phyloP scores from a whole-genome alignment of 2,888 invertebrate species.

The Gibbula magus region DNA sequence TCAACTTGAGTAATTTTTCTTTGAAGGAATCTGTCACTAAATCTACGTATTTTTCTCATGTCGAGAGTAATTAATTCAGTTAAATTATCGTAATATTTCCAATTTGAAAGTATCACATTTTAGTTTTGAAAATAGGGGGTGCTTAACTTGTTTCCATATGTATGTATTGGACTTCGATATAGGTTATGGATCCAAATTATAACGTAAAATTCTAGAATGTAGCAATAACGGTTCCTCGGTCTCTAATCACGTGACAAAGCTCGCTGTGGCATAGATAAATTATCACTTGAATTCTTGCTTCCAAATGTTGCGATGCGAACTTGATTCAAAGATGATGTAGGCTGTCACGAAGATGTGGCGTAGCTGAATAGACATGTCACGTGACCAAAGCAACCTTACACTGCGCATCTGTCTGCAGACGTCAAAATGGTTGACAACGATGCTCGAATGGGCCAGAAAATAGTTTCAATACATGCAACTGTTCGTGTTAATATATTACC shows the following conservation, averaged over 20 bases:
- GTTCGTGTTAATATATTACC: background rate
- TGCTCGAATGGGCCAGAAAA: background rate
- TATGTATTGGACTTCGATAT: no score
- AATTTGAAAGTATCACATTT: no score
- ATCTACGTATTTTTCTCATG: no score
- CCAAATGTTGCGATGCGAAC: background rate
- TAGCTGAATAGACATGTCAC: background rate
- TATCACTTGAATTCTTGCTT: background rate
- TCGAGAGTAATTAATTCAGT: no score
- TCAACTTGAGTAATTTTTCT: no score
- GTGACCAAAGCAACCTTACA: background rate
- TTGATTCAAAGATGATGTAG: background rate
- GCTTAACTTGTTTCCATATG: no score
- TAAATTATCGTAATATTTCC: no score
- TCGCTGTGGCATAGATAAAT: background rate
- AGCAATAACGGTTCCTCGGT: no score
- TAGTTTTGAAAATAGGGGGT: no score
- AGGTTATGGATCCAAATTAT: no score
- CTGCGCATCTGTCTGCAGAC: background rate
- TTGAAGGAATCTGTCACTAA: no score
- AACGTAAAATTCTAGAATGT: no score
- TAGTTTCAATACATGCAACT: background rate
- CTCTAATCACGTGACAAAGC: background rate
- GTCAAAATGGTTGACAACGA: background rate
- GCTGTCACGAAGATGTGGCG: background rate